These are phyloP conservation scores for Scatophagus argus DNA, from an alignment of 2,113 vertebrate species.

Conservation along the genomic window DNA sequence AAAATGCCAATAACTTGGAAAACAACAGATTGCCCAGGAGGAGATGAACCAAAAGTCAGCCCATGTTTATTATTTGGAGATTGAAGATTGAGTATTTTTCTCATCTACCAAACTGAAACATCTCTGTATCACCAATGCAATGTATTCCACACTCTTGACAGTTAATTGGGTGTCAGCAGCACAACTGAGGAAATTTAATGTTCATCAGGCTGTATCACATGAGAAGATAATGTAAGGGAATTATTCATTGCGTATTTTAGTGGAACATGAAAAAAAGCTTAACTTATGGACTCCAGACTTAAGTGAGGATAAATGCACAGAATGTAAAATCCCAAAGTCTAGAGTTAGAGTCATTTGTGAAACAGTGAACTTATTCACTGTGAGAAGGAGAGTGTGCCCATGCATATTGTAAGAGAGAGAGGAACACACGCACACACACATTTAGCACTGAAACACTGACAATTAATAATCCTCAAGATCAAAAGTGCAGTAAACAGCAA, in stretches of 20 bases:
- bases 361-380: slow-evolving; percentile 39
- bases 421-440: not conserved
- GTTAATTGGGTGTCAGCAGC: slow-evolving; percentile 76
- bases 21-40: slow-evolving; percentile 71
- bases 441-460: slow-evolving; percentile 36
- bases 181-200: slow-evolving; percentile 74
- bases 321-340: slow-evolving; percentile 56
- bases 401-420: not conserved
- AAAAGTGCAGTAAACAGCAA: slow-evolving; percentile 58
- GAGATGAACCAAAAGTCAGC: slow-evolving; percentile 62
- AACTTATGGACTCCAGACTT: slow-evolving; percentile 55
- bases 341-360: slow-evolving; percentile 37
- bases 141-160: slow-evolving; percentile 55
- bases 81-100: slow-evolving; percentile 45
- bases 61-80: slow-evolving; percentile 65
- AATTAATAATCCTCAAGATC: slow-evolving; percentile 64
- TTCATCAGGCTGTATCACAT: slow-evolving; percentile 72
- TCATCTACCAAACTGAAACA: slow-evolving; percentile 47
- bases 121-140: slow-evolving; percentile 38
- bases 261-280: slow-evolving; percentile 69
- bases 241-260: slow-evolving; percentile 78
- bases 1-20: slow-evolving; percentile 70
- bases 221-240: slow-evolving; percentile 74
- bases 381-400: not conserved
- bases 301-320: slow-evolving; percentile 57